Conservation (phyloP, 2,888 invertebrate genomes). For the Trichopoda pennipes region DNA sequence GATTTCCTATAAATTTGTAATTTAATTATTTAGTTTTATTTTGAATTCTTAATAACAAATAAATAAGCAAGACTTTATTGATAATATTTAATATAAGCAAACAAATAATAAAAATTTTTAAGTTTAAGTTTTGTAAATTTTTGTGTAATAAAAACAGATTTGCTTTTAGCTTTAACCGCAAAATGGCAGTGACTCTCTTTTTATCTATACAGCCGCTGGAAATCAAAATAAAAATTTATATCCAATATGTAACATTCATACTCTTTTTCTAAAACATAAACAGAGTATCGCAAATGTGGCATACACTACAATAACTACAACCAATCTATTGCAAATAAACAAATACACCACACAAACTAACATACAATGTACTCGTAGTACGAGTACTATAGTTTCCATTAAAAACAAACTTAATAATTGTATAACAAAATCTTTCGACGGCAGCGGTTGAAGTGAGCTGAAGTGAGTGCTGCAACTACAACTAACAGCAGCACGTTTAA, state of each 20-base stretch:
- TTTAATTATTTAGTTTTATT: no score
- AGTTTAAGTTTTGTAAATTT: no score
- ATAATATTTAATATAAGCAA: no score
- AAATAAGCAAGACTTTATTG: no score
- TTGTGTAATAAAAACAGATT: no score
- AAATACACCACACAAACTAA: constrained; percentile 14
- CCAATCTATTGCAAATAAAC: neutral
- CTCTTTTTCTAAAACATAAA: constrained; percentile 44
- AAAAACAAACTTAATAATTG: constrained; percentile 5
- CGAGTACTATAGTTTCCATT: constrained; percentile 9
- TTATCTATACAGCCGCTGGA: constrained; percentile 1
- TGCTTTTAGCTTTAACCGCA: neutral
- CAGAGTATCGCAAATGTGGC: constrained; percentile 48
- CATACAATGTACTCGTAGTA: neutral
- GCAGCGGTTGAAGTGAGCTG: constrained; percentile 29
- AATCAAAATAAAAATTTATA: constrained; percentile 17
- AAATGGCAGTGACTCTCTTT: neutral
- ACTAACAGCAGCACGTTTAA: constrained; percentile 66
- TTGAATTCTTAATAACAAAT: no score
- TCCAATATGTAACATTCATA: constrained; percentile 41
- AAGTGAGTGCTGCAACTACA: constrained; percentile 40
- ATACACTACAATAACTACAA: constrained; percentile 33
- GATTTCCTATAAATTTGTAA: no score
- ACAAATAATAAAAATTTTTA: no score
- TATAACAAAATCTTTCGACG: constrained; percentile 29